Evolutionary conservation across 2,888 invertebrate species (phyloP), one percentile per base, ranked within the genome.

Genomic region (Sphecodes monilicornis): DNA sequence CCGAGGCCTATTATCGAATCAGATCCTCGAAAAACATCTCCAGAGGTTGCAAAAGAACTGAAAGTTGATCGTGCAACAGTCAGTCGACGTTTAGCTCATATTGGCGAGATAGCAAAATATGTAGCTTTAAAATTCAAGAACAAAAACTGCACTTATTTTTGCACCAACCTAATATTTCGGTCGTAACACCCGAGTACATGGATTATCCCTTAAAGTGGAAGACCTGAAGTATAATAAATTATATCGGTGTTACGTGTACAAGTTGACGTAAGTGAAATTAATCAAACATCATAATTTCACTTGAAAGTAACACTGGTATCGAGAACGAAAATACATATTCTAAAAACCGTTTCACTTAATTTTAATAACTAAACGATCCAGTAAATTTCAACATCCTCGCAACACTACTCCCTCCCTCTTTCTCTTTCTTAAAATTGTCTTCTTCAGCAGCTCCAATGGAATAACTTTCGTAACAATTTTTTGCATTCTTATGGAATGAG

Each of bases 211-310:
- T 69, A 64, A 79, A 46, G 10, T 78, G 82, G 82, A 88, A 89
- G 85, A 88, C 79, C 69, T 69, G 77, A 80, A 69, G 70, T 76
- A 83, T 78, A 78, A 68, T 74, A 83, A 79, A 78, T 60, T 60
- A 79, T 41, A 64, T 13, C 29, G 29, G 75, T 22, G 1, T 41
- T 43, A 22, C 29, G 22, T 16, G 54, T 22, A 39, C 36, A 8
- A 46, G 54, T 29, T 26, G n/a, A 54, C 50, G 50, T 0, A 8
- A 54, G 50, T 54, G 50, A 54, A 54, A 54, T 54, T 54, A n/a
- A n/a, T 6, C 3, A 43, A 13, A 43, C 57, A 11, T 43, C n/a
- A 29, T 43, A 16, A 26, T 29, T 26, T n/a, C 8, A 18, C 29
- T 57, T 18, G 5, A 50, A 39, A 4, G 11, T 26, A 26, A 57